Evolutionary conservation across 2,888 invertebrate genomes (phyloP), one percentile per base, ranked within the genome.

Genomic region (Mayetiola destructor): DNA sequence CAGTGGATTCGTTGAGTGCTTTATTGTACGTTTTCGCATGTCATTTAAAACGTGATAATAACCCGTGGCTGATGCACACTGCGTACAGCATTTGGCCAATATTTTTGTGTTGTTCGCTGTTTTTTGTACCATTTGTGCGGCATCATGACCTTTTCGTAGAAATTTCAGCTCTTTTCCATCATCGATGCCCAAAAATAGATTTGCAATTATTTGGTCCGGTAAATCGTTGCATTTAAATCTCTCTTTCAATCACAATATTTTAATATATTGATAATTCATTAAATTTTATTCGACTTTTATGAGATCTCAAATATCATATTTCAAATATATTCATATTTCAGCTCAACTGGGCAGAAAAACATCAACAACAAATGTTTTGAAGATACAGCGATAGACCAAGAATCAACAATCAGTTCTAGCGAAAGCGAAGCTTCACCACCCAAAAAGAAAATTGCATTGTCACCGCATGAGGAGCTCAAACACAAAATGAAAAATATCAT

Each of bases 221-320:
- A 39, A 39, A 39, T 39, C 39, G 20, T 39, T 39, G 39, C 39
- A 39, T 39, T 39, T 39, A 39, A 39, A 39, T 39, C 39, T 5
- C 39, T 39, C 39, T 39, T 39, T 39, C 39, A 39, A 16, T 39
- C 39, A 39, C 21, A 23, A 23, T 42, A 23, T 21, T 42, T 42
- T 42, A 23, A 42, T 42, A 42, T 42, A 42, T 42, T 42, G 42
- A 42, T 42, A 37, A 42, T 42, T 42, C 42, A 42, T 42, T 21
- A 42, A 23, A 42, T 42, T 42, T 21, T 23, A 42, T 42, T 21
- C 42, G 42, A 42, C 23, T 42, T 42, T 42, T 42, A 42, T 42
- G 42, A 42, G 23, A 42, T 42, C 42, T 42, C 42, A 42, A 42
- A 23, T 42, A 12, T 23, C 42, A 42, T 42, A 42, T 23, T 42